phyloP scores from a whole-genome alignment of 2,888 invertebrate genomes.

The Napeogenes sylphis region DNA sequence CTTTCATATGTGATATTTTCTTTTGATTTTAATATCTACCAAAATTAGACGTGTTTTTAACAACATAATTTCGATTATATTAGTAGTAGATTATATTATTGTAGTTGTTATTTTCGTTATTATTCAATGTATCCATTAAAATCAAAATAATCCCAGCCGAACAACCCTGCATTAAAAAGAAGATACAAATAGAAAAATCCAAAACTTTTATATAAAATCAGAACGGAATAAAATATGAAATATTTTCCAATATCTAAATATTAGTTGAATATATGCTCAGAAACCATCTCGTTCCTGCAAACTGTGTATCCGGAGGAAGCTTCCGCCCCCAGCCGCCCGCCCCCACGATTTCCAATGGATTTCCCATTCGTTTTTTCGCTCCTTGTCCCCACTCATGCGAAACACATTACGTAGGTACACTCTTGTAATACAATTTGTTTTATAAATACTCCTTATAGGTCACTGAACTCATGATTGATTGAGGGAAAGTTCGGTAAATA shows the following conservation, averaged over 20 bases:
- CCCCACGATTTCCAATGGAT: constrained; percentile 56
- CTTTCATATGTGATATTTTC: too few relatives aligned
- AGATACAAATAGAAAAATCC: too few relatives aligned
- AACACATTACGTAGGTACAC: constrained; percentile 49
- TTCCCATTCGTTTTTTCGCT: constrained; percentile 44
- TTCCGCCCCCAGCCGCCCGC: constrained; percentile 29
- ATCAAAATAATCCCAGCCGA: too few relatives aligned
- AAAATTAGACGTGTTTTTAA: too few relatives aligned
- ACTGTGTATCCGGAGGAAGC: constrained; percentile 52
- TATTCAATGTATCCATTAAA: too few relatives aligned
- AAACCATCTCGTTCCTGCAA: constrained; percentile 45
- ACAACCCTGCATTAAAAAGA: too few relatives aligned
- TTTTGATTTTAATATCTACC: too few relatives aligned
- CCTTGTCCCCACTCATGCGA: constrained; percentile 53
- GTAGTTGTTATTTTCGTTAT: too few relatives aligned
- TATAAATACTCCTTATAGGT: constrained; percentile 43
- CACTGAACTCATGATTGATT: constrained; percentile 36
- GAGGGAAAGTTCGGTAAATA: constrained; percentile 24
- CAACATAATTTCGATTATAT: too few relatives aligned
- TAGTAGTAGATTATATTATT: too few relatives aligned
- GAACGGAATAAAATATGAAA: constrained; percentile 5
- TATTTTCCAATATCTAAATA: constrained; percentile 8
- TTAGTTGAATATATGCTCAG: constrained; percentile 39
- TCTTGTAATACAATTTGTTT: constrained; percentile 53
- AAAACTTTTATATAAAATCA: too few relatives aligned